Evolutionary conservation across 37 sponge, comb jelly and placozoan genomes (phyloP), one percentile per base, ranked within the genome.

Genomic region (Amphimedon queenslandica): DNA sequence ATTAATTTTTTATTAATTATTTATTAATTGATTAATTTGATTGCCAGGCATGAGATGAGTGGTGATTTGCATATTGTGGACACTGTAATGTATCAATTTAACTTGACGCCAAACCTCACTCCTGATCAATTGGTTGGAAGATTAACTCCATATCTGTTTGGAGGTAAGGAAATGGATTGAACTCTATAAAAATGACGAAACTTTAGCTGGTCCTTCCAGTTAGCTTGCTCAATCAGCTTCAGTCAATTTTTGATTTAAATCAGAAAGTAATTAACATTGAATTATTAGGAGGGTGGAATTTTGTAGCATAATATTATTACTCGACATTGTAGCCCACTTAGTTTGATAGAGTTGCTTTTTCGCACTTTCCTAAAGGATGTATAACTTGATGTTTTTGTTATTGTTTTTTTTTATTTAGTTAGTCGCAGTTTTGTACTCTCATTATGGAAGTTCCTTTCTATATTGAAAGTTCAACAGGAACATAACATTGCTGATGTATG

Each of bases 381-480:
- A n/a, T n/a, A n/a, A n/a, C 27, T 40, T 5, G 33, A 69, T 28
- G 8, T 37, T 20, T 72, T 29, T 18, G 42, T 67, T 11, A 20
- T 11, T 78, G 0, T 2, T 67, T 20, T 53, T 67, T 20, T 32
- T 35, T 47, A 27, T 33, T 18, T 57, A 88, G 89, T 56, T 43
- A 29, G 57, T 0, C 41, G 71, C 41, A 3, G 53, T 18, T 82
- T 88, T 77, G 84, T 82, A 18, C 36, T 88, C 69, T 33, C 32
- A 27, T 67, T 88, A 56, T 88, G 89, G 89, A 88, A 82, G 75
- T 73, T 74, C 57, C 29, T 88, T 21, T 57, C 67, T 51, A 87
- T 77, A 41, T 55, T 47, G 4, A 25, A 30, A 64, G 18, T 71
- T 0, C 82, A 77, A 66, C 35, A 18, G 51, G 29, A 76, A 63